Conservation (phyloP, 2,113 vertebrate genomes). For the Scolopax mira region DNA sequence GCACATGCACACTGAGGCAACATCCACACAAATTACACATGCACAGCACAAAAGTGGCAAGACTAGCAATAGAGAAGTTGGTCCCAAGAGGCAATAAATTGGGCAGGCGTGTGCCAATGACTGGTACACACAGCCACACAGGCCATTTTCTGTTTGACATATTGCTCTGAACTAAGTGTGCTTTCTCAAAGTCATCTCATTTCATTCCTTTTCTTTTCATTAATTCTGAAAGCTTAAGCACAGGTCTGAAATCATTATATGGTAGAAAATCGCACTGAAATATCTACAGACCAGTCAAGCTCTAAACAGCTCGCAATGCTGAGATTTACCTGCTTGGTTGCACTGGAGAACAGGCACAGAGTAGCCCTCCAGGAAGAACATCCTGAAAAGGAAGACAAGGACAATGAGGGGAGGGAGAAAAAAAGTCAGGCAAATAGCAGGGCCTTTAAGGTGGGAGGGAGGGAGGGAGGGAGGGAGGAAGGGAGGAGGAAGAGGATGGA, state of each 20-base stretch:
- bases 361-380: background rate
- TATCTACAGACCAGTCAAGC: background rate
- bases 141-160: background rate
- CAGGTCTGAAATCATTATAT: background rate
- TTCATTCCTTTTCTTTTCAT: background rate
- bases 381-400: background rate
- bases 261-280: background rate
- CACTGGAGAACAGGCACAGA: background rate
- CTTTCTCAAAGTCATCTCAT: background rate
- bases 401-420: accelerated
- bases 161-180: background rate
- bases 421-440: background rate
- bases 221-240: background rate
- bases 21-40: accelerated
- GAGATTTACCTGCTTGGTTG: background rate
- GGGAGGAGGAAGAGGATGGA: background rate
- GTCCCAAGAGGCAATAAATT: background rate
- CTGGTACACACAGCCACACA: background rate
- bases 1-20: background rate
- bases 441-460: background rate
- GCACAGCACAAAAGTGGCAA: background rate
- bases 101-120: background rate
- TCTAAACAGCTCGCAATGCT: background rate
- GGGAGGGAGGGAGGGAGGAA: too few relatives aligned
- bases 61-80: background rate